These are phyloP conservation scores for Oncorhynchus nerka DNA, from an alignment of 2,113 vertebrate genomes.

Conservation along the genomic window DNA sequence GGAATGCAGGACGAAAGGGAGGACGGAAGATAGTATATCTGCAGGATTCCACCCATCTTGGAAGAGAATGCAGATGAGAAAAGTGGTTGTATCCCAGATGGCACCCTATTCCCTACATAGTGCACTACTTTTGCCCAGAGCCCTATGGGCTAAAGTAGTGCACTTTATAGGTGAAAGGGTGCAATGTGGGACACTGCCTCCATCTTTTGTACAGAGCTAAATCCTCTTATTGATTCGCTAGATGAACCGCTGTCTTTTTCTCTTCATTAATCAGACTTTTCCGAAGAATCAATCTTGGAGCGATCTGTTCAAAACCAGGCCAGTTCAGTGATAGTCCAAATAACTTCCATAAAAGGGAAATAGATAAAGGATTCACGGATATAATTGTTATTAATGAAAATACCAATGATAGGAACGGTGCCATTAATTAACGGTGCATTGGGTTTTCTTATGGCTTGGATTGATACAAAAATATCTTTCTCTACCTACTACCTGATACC, in stretches of 20 bases:
- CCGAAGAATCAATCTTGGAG: background rate
- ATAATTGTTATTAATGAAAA: too few relatives aligned
- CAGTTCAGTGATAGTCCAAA: background rate
- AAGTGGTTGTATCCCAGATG: slow-evolving; percentile 47
- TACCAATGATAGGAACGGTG: too few relatives aligned
- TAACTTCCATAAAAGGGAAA: background rate
- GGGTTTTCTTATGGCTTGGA: too few relatives aligned
- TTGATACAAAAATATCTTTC: too few relatives aligned
- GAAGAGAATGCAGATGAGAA: slow-evolving; percentile 57
- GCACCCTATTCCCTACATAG: too few relatives aligned
- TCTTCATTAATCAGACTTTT: slow-evolving; percentile 38
- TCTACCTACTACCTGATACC: too few relatives aligned
- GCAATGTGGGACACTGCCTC: too few relatives aligned
- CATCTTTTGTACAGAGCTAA: background rate
- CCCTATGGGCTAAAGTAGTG: too few relatives aligned
- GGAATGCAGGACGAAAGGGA: slow-evolving; percentile 6
- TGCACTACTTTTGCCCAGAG: too few relatives aligned
- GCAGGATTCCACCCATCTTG: slow-evolving; percentile 32
- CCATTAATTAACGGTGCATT: too few relatives aligned
- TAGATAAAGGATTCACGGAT: too few relatives aligned
- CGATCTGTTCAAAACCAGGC: slow-evolving; percentile 12
- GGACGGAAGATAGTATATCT: slow-evolving; percentile 30
- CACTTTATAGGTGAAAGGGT: too few relatives aligned
- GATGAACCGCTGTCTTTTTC: slow-evolving; percentile 45
- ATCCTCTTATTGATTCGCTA: slow-evolving; percentile 50